Evolutionary conservation across 1,140 invertebrate genomes (phyloP), one percentile per base, ranked within the genome.

Genomic region (Leptinotarsa lineolata): DNA sequence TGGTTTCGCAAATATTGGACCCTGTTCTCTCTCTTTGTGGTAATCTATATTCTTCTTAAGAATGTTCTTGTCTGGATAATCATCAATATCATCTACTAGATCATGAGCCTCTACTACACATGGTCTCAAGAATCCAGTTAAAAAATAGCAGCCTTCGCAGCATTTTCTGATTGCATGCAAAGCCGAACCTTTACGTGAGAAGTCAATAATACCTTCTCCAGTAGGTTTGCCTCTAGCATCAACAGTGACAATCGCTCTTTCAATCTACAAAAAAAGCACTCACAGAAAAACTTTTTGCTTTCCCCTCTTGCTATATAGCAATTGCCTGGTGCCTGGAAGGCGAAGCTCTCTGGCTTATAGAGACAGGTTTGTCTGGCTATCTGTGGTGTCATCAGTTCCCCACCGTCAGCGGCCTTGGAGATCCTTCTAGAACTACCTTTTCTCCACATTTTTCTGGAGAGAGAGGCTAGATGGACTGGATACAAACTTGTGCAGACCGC

Each of bases 191-290:
- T 99, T 99, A 70, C 96, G 89, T 2, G 93, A 91, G 87, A 95
- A 99, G 85, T 99, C 98, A 12, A 99, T 93, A 68, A 99, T 92
- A 15, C 97, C 98, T 87, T 99, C 97, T 16, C 97, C 96, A 18
- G 93, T 92, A 11, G 95, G 92, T 84, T 96, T 95, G 66, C 97
- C 97, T 81, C 97, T 90, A 77, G 99, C 98, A 86, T 99, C 98
- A 54, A 97, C 96, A 80, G 94, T 92, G 0, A 99, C 96, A 78
- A 96, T 90, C 3, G 97, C 97, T 71, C 96, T 89, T 86, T 99
- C 98, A 81, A 96, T 89, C 86, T 89, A 79, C 30, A 88, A 78
- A 20, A 46, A 48, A 65, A 16, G 15, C 13, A 24, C 1, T 63
- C 12, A 63, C 20, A 20, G 20, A 1, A 20, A 60, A 45, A 48